These are phyloP conservation scores for Gonatopus flavifemur DNA, from an alignment of 1,140 invertebrate species.

Conservation along the genomic window DNA sequence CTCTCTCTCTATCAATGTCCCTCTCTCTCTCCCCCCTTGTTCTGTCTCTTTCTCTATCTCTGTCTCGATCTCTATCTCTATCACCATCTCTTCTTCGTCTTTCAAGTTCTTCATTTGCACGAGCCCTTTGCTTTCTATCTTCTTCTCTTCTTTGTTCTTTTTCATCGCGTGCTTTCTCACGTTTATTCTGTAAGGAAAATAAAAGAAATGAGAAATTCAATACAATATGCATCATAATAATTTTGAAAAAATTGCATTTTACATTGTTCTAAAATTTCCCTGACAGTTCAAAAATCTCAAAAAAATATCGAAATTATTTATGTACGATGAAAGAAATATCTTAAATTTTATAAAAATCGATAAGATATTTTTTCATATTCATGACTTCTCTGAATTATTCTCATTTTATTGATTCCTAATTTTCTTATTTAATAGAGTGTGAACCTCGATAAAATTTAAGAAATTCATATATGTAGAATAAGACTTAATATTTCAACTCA, in stretches of 20 bases:
- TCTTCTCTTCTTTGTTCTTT: slow-evolving; percentile 67
- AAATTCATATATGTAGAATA: neutral
- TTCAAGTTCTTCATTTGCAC: slow-evolving; percentile 56
- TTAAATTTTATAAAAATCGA: neutral
- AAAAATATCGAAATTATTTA: neutral
- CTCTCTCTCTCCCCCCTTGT: slow-evolving; percentile 44
- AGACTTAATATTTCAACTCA: slow-evolving; percentile 18
- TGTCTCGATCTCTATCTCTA: slow-evolving; percentile 46
- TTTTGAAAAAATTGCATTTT: no score
- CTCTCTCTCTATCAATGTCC: slow-evolving; percentile 46
- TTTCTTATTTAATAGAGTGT: slow-evolving; percentile 2
- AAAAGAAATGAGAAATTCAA: no score
- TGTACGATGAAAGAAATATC: slow-evolving; percentile 12
- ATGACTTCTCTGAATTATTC: slow-evolving; percentile 4
- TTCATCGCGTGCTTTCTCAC: slow-evolving; percentile 69
- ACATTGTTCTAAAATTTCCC: no score
- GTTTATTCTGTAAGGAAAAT: slow-evolving; percentile 49
- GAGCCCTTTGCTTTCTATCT: slow-evolving; percentile 60
- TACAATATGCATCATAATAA: no score
- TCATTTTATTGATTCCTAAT: neutral
- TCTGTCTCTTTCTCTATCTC: no score
- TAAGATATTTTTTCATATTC: slow-evolving; percentile 2
- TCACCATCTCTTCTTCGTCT: slow-evolving; percentile 44
- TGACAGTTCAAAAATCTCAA: no score
- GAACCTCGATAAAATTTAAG: slow-evolving; percentile 8